Base-by-base conservation (phyloP, 2,113 vertebrate genomes). In the Percopsis transmontana region DNA sequence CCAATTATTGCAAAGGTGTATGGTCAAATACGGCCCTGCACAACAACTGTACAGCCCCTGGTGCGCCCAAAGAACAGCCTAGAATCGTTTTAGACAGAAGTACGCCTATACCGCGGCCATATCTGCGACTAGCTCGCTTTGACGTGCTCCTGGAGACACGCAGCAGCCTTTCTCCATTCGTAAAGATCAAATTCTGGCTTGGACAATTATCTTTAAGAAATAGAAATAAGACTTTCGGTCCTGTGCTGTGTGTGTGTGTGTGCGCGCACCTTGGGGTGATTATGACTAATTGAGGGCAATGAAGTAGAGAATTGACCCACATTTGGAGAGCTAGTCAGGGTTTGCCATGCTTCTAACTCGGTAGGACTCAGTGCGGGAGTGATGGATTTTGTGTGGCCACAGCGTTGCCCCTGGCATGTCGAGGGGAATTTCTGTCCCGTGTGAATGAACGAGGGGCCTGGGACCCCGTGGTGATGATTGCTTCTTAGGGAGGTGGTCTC, bases 401-500 rank as follows among this genome's bases (percentile, higher is more conserved):
- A 3, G 50, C 1, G 56, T 48, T 19, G 68, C 72, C 66, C 56
- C 48, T 0, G 57, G 68, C 56, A 23, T 27, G 9, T 23, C 39
- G 39, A 52, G 62, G 62, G 14, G 40, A 62, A 58, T 79, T 59
- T 70, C 68, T 59, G 54, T 60, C 54, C 67, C 11, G 40, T 16
- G 11, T 72, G 58, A 70, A 52, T 52, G 66, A 66, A 55, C 48
- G 65, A 47, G 56, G 20, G 16, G 63, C 58, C 33, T 41, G 15
- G 72, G 70, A 77, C 66, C 52, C 63, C n/a, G 16, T 7, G 53
- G 74, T 62, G 70, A 82, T 63, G 76, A 84, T 73, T 62, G 69
- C 74, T 70, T 69, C 68, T 78, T 47, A 44, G 59, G 66, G 44
- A 54, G 76, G 67, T 60, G 39, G 60, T 70, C 77, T 78, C 74